These are phyloP conservation scores for Dexiosoma caninum DNA, from an alignment of 2,888 invertebrate genomes.

Conservation along the genomic window DNA sequence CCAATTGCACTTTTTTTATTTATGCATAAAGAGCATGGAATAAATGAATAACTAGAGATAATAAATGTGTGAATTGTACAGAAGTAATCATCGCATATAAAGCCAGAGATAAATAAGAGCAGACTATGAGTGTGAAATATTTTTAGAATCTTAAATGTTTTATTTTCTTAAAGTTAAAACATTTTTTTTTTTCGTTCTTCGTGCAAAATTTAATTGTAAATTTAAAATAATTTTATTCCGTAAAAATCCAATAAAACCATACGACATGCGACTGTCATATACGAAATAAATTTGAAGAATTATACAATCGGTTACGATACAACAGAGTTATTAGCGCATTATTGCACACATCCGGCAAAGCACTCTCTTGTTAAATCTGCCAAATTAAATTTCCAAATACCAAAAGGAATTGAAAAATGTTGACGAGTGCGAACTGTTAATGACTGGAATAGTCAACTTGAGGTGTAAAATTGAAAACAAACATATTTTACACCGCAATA, in stretches of 20 bases:
- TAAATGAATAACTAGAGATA: conserved; percentile 36
- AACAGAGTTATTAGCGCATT: not conserved
- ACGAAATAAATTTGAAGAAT: not conserved
- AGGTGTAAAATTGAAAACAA: conserved; percentile 43
- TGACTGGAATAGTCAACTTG: conserved; percentile 11
- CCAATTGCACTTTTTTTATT: not conserved
- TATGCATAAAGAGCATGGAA: not conserved
- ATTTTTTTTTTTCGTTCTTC: too few relatives aligned
- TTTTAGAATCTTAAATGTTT: not conserved
- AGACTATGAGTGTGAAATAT: not conserved
- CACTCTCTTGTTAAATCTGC: not conserved
- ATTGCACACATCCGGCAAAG: not conserved
- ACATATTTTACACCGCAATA: conserved; percentile 55
- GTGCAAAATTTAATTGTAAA: too few relatives aligned
- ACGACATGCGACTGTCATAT: too few relatives aligned
- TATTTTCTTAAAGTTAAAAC: too few relatives aligned
- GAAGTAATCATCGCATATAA: conserved; percentile 33
- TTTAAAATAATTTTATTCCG: too few relatives aligned
- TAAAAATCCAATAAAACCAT: too few relatives aligned
- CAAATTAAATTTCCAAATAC: not conserved
- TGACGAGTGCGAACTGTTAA: conserved; percentile 8
- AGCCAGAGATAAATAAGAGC: not conserved
- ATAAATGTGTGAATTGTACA: conserved; percentile 42
- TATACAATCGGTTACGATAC: not conserved
- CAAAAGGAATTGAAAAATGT: not conserved